Base-by-base conservation (phyloP, 2,888 invertebrate species). In the Congeria kusceri region DNA sequence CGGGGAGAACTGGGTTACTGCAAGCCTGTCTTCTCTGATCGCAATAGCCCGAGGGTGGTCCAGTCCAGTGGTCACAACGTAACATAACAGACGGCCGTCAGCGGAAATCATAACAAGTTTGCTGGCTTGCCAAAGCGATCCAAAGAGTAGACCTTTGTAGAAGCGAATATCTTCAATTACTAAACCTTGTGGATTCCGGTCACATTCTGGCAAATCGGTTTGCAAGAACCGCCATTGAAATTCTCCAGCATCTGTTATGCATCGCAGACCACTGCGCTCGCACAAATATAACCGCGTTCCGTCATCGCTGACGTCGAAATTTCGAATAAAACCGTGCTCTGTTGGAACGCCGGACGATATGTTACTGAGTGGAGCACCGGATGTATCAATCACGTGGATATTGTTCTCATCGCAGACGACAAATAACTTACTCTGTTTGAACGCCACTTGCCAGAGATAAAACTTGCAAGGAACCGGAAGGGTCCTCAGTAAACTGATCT, bases 321-420 rank as follows among this genome's bases (percentile, higher is more conserved):
- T 66, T 15, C 72, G 71, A 1, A 78, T 53, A 20, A 72, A 78
- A 0, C 77, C 73, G 9, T 9, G 15, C 28, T 68, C 64, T 0
- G 73, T 28, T 3, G 73, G 47, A 3, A 73, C 62, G 2, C 69
- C 69, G 3, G 73, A 53, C n/a, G 49, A 49, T 11, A 78, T 69
- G 0, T 72, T 49, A 25, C 18, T 7, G 3, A 27, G 39, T 23
- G 67, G 46, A 1, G 1, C 56, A 7, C 73, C 77, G 15, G 57
- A n/a, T 0, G 46, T 9, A 27, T 68, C 73, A 3, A 72, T 11
- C 1, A 72, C 62, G 46, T 78, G 77, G 9, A 78, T 62, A 32
- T 78, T 68, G 25, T 78, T 78, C 32, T 69, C 73, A 44, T 78
- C 77, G 57, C 77, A 78, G 3, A 72, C 64, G 56, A 73, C 65